Percentiles rank a stretch among this genome's conserved stretches.
phyloP scores from a whole-genome alignment of 2,113 vertebrate species.

The Megaceryle torquata region DNA sequence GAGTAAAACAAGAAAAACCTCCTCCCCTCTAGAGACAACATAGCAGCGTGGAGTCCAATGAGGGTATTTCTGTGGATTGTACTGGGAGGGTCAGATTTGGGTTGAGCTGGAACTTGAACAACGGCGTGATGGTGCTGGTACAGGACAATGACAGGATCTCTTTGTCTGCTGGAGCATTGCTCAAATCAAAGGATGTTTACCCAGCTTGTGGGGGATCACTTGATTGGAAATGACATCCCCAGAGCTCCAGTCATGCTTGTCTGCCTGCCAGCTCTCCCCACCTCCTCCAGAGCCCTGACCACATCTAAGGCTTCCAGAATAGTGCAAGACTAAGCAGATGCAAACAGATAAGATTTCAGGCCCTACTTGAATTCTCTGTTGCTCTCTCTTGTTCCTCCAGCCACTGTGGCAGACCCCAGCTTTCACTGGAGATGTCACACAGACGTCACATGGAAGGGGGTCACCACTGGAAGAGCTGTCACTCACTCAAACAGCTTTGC shows the following conservation, averaged over 20 bases:
- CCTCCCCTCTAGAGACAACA: neutral
- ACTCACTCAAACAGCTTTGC: neutral
- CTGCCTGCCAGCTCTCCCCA: constrained; percentile 18
- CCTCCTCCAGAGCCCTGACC: neutral
- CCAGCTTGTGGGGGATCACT: constrained; percentile 2
- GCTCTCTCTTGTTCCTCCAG: neutral
- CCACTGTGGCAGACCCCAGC: neutral
- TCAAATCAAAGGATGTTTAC: neutral
- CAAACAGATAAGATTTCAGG: neutral
- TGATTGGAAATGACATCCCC: neutral
- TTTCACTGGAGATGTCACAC: neutral
- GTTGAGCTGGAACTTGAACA: neutral
- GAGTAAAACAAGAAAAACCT: neutral
- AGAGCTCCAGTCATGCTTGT: neutral
- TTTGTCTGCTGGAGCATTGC: neutral
- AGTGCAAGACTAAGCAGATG: neutral
- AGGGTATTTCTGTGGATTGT: neutral
- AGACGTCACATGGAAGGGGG: neutral
- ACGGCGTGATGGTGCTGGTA: fast-evolving
- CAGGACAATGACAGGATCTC: neutral
- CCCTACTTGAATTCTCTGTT: neutral
- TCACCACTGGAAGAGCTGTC: neutral
- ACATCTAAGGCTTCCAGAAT: constrained; percentile 30
- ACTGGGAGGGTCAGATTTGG: neutral
- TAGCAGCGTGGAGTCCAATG: neutral